These are phyloP conservation scores for Sarcophaga bullata DNA, from an alignment of 1,140 invertebrate genomes.

Conservation along the genomic window DNA sequence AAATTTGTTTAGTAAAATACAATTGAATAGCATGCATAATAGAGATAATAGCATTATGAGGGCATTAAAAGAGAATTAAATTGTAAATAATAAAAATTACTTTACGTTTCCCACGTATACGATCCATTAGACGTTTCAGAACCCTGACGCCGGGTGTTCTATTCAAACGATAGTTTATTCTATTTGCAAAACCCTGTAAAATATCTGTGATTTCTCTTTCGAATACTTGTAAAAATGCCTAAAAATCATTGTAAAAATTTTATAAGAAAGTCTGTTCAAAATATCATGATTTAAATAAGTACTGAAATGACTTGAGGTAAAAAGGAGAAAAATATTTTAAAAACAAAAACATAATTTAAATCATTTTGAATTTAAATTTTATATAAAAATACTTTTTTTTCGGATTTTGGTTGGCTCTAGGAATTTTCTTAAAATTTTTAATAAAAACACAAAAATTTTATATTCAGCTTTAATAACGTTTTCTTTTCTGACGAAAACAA, in stretches of 20 bases:
- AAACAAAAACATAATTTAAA: too few species aligned
- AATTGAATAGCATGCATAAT: background rate
- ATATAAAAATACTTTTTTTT: too few species aligned
- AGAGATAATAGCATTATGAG: background rate
- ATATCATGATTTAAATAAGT: background rate
- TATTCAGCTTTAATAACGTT: too few species aligned
- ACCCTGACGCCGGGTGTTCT: constrained; percentile 62
- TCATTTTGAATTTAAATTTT: too few species aligned
- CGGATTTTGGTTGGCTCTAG: too few species aligned
- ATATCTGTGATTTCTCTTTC: constrained; percentile 65
- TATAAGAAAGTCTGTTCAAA: background rate
- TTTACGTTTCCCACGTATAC: constrained; percentile 66
- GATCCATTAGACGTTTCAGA: constrained; percentile 64
- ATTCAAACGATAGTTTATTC: constrained; percentile 63
- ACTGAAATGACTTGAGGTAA: background rate
- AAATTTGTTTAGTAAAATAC: too few species aligned
- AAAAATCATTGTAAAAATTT: constrained; percentile 41
- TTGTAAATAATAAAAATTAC: constrained; percentile 63
- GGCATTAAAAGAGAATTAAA: constrained; percentile 4
- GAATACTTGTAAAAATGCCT: constrained; percentile 66
- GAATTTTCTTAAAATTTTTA: too few species aligned
- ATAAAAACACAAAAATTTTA: too few species aligned
- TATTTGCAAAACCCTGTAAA: constrained; percentile 64
- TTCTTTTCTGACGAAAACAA: too few species aligned
- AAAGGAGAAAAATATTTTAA: background rate